These are phyloP conservation scores for Gnathonemus longibarbis DNA, from an alignment of 2,113 vertebrate genomes.

Conservation along the genomic window DNA sequence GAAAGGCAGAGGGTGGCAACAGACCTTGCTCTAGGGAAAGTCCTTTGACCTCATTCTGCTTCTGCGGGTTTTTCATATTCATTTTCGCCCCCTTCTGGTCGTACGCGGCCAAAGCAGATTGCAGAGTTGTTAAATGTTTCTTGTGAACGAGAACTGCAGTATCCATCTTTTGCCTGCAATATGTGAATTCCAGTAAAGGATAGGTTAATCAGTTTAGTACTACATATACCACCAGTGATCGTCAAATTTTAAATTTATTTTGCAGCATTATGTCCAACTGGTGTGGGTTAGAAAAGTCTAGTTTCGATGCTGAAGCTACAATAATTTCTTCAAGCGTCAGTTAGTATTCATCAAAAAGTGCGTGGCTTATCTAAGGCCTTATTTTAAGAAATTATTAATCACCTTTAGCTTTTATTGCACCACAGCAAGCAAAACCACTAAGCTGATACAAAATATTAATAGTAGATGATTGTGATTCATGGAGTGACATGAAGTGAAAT, in stretches of 20 bases:
- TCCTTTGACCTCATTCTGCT: not conserved
- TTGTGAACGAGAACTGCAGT: constrained; percentile 48
- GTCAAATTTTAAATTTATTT: not conserved
- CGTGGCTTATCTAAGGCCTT: not conserved
- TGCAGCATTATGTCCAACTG: not conserved
- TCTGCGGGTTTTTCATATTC: not conserved
- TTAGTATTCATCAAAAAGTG: not conserved
- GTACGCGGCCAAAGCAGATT: constrained; percentile 40
- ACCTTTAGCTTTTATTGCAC: not conserved
- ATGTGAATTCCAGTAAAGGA: not conserved
- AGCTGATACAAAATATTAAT: not conserved
- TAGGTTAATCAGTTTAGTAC: not conserved
- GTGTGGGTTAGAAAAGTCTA: not conserved
- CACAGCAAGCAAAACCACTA: not conserved
- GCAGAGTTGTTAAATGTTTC: constrained; percentile 53
- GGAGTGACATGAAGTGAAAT: not conserved
- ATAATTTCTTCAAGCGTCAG: not conserved
- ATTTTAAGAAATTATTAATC: not conserved
- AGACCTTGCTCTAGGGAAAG: constrained; percentile 53
- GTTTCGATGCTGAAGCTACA: not conserved
- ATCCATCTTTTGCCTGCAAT: constrained; percentile 53
- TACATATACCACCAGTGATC: not conserved
- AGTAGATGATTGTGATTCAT: not conserved
- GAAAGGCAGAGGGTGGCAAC: not conserved
- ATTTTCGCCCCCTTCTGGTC: constrained; percentile 1